Conservation (phyloP, 2,888 invertebrate species). For the Drosophila ezoana region DNA sequence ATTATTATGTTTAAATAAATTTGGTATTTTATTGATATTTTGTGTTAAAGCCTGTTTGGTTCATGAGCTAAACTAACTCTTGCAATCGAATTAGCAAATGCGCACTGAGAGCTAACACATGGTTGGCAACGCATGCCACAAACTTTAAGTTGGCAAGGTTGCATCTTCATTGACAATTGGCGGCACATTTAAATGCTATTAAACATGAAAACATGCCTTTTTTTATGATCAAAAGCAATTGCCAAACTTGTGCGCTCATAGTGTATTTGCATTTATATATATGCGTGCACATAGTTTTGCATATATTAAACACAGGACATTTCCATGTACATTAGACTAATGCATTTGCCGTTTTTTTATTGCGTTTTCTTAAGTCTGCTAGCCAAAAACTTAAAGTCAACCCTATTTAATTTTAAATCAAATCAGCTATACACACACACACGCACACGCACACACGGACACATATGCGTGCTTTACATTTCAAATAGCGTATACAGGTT, state of each 20-base stretch:
- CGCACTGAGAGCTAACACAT: too few species aligned
- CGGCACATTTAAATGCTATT: conserved; percentile 30
- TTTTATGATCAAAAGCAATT: conserved; percentile 32
- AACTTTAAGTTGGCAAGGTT: background rate
- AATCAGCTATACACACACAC: conserved; percentile 27
- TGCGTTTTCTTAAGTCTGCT: conserved; percentile 2
- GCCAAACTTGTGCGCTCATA: conserved; percentile 13
- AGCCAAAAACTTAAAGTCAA: conserved; percentile 34
- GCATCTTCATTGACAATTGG: background rate
- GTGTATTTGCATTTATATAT: background rate
- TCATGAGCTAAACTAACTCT: conserved; percentile 1
- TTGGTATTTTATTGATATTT: too few species aligned
- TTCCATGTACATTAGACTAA: conserved; percentile 35
- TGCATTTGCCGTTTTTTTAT: conserved; percentile 36
- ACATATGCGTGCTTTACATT: conserved; percentile 62
- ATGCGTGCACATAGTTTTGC: background rate
- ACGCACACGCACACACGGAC: conserved; percentile 20
- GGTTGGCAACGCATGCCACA: conserved; percentile 3
- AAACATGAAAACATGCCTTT: conserved; percentile 1
- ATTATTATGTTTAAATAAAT: too few species aligned
- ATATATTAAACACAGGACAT: conserved; percentile 7
- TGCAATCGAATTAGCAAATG: background rate
- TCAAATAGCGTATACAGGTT: conserved; percentile 68
- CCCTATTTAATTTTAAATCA: conserved; percentile 46
- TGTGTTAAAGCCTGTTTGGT: background rate